A percentile compares a stretch with the other conserved stretches of the same genome.
Evolutionary conservation across 1,140 invertebrate species (phyloP).

Genomic region (Delia radicum): DNA sequence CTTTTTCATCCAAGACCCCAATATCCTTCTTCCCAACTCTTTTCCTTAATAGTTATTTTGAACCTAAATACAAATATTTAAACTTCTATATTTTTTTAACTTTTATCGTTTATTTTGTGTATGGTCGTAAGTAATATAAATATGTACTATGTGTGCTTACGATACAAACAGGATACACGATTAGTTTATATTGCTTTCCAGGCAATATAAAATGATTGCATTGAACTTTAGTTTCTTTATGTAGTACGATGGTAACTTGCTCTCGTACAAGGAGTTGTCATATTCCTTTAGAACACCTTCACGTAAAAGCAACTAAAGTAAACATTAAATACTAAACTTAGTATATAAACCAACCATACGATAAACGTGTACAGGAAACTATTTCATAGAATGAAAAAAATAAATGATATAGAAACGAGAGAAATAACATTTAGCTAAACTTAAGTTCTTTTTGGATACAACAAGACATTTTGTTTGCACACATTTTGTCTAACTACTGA

Average conservation of each 20-base stretch:
- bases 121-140: not conserved
- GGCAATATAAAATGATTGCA: conserved; percentile 23
- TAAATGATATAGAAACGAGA: not conserved
- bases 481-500: too few relatives aligned
- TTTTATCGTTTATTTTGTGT: not conserved
- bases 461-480: not conserved
- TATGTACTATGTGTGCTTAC: not conserved
- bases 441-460: not conserved
- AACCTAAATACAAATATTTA: not conserved
- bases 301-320: conserved; percentile 12
- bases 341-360: not conserved
- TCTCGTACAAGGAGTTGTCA: not conserved
- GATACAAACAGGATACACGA: conserved; percentile 22
- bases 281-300: not conserved
- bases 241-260: not conserved
- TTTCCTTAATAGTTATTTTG: not conserved
- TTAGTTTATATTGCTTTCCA: conserved; percentile 23
- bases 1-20: not conserved
- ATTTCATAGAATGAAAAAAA: not conserved
- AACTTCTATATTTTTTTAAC: not conserved
- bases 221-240: conserved; percentile 5
- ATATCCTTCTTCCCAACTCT: not conserved
- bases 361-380: conserved; percentile 20
- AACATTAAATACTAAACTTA: conserved; percentile 14
- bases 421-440: conserved; percentile 18